Conservation (phyloP, 1,140 invertebrate species). For the Pinna nobilis region DNA sequence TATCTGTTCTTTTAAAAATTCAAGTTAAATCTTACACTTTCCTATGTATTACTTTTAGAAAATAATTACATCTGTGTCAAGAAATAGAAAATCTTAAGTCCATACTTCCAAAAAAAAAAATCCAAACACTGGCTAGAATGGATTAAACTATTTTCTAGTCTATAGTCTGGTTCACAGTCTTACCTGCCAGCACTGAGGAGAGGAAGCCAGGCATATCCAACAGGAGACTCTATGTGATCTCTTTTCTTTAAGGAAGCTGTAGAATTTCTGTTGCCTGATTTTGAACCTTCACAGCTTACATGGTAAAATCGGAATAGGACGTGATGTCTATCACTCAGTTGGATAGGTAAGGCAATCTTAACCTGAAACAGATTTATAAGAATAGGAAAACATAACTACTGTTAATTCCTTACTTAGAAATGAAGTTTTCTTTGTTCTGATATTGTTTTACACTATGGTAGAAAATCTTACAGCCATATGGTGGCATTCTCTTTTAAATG, state of each 20-base stretch:
- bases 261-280: constrained; percentile 45
- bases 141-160: not conserved
- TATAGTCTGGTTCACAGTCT: not conserved
- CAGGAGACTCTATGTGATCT: constrained; percentile 84
- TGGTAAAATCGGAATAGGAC: constrained; percentile 97
- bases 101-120: not conserved
- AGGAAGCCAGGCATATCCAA: constrained; percentile 94
- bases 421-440: too few species aligned
- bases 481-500: too few species aligned
- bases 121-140: not conserved
- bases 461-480: too few species aligned
- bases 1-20: too few species aligned
- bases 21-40: too few species aligned
- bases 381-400: too few species aligned
- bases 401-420: too few species aligned
- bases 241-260: constrained; percentile 56
- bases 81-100: not conserved
- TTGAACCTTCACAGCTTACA: constrained; percentile 88
- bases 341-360: constrained; percentile 91
- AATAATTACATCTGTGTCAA: not conserved
- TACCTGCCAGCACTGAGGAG: constrained; percentile 84
- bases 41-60: not conserved
- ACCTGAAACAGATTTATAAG: too few species aligned
- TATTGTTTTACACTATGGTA: not conserved
- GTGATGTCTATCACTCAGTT: constrained; percentile 85